Conservation (phyloP, 2,113 vertebrate species). For the Archocentrus centrarchus region DNA sequence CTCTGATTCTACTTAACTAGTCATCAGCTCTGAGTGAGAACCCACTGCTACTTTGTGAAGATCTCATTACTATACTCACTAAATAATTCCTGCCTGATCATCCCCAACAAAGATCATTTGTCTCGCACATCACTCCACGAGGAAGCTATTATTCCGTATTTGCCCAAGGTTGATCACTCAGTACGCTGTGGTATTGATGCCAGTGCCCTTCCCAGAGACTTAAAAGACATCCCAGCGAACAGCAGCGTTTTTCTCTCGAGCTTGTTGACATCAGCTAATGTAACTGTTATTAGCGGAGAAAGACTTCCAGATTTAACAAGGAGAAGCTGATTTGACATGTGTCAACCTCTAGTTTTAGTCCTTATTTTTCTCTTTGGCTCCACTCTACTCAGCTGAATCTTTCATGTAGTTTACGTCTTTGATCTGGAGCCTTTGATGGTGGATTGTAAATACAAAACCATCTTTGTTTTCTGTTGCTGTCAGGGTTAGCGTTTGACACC, state of each 20-base stretch:
- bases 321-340: constrained; percentile 42
- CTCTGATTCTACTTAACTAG: constrained; percentile 26
- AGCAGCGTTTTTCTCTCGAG: not conserved
- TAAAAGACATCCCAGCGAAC: constrained; percentile 10
- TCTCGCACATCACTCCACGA: constrained; percentile 11
- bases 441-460: constrained; percentile 57
- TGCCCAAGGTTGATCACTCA: not conserved
- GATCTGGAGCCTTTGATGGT: constrained; percentile 55
- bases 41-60: not conserved
- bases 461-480: constrained; percentile 52
- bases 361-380: constrained; percentile 63
- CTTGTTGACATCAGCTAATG: constrained; percentile 46
- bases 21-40: constrained; percentile 27
- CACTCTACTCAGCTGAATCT: constrained; percentile 37
- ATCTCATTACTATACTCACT: constrained; percentile 40
- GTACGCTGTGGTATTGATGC: not conserved
- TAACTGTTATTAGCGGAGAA: constrained; percentile 40
- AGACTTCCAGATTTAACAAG: constrained; percentile 46
- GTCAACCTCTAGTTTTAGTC: constrained; percentile 59
- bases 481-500: constrained; percentile 53
- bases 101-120: constrained; percentile 40
- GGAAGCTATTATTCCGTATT: constrained; percentile 17
- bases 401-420: constrained; percentile 60
- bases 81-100: constrained; percentile 41
- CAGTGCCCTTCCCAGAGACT: constrained; percentile 19